Conservation (phyloP, 1,140 invertebrate genomes). For the Drosophila punjabiensis region DNA sequence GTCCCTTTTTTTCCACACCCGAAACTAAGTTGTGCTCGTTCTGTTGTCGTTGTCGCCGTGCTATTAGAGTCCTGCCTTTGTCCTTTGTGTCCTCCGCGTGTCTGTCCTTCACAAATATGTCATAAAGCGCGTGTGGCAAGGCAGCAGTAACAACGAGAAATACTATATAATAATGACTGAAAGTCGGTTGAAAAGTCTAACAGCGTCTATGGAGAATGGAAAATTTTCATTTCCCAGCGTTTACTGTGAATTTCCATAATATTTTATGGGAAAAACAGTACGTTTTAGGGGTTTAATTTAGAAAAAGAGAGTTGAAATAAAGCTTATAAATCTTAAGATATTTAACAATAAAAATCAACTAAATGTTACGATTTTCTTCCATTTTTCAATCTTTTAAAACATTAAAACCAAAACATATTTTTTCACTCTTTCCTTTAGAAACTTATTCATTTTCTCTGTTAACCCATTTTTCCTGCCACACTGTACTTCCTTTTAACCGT, state of each 20-base stretch:
- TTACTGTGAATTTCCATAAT: background rate
- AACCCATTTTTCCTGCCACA: background rate
- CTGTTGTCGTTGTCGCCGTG: background rate
- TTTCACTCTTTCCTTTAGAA: background rate
- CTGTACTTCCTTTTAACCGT: background rate
- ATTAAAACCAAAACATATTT: too few species aligned
- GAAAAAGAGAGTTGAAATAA: background rate
- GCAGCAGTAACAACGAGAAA: constrained; percentile 11
- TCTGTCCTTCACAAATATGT: constrained; percentile 69
- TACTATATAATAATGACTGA: constrained; percentile 32
- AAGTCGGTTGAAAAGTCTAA: constrained; percentile 29
- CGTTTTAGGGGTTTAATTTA: background rate
- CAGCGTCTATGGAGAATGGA: constrained; percentile 8
- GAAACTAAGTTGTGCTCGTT: constrained; percentile 1
- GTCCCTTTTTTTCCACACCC: constrained; percentile 38
- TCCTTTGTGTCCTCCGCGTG: constrained; percentile 9
- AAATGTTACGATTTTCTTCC: background rate
- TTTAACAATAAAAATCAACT: background rate
- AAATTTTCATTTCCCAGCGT: constrained; percentile 15
- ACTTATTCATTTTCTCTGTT: background rate
- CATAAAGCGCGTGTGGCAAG: constrained; percentile 60
- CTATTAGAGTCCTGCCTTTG: constrained; percentile 19
- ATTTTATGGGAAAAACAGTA: background rate
- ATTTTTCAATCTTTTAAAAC: background rate
- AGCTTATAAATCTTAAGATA: rapidly evolving